Percentiles rank a stretch among this genome's conserved stretches.
phyloP scores from a whole-genome alignment of 2,797 vertebrate genomes.

The Enteromius treurensis region DNA sequence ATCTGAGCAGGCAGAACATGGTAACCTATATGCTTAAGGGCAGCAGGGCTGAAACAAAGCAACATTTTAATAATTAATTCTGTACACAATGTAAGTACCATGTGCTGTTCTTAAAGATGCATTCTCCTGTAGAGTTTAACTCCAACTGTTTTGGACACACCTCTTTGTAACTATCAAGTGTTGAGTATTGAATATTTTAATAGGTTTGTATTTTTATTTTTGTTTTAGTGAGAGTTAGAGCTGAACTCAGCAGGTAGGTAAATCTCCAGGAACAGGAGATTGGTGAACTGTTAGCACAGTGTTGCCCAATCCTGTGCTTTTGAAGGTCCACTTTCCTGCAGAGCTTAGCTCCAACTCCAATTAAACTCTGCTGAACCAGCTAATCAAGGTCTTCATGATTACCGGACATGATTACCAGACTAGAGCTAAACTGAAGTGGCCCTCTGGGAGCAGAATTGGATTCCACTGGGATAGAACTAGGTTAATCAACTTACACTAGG shows the following conservation, averaged over 20 bases:
- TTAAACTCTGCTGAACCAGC: background rate
- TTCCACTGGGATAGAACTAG: background rate
- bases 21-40: background rate
- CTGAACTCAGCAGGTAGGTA: background rate
- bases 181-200: background rate
- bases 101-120: background rate
- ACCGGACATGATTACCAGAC: background rate
- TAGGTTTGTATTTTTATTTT: background rate
- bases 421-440: background rate
- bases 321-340: background rate
- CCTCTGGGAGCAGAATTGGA: background rate
- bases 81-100: background rate
- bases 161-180: background rate
- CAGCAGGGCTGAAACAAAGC: background rate
- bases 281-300: background rate
- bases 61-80: background rate
- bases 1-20: background rate
- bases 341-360: background rate
- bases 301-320: background rate
- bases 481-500: background rate
- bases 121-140: background rate
- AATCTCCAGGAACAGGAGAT: background rate
- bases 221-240: background rate
- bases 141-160: background rate
- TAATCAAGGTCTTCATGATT: background rate